phyloP scores from a whole-genome alignment of 2,888 invertebrate species.

The Koerneria pararmatus region DNA sequence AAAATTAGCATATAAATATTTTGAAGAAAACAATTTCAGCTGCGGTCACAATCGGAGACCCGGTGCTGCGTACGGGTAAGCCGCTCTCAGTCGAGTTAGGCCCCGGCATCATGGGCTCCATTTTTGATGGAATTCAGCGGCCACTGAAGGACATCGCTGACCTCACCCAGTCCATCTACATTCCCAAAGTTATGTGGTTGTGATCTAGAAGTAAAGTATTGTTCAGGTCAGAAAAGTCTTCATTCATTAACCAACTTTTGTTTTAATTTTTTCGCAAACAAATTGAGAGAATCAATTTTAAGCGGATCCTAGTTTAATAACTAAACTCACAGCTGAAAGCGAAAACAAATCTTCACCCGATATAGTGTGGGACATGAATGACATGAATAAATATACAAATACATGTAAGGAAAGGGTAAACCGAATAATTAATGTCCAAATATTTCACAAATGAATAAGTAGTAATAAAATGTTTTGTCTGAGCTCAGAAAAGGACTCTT shows the following conservation, averaged over 20 bases:
- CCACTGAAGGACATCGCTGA: conserved; percentile 91
- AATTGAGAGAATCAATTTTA: too few species aligned
- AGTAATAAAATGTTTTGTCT: too few species aligned
- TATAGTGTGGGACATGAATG: too few species aligned
- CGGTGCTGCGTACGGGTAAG: conserved; percentile 94
- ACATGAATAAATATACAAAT: too few species aligned
- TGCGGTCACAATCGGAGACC: conserved; percentile 98
- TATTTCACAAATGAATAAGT: too few species aligned
- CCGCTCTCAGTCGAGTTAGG: conserved; percentile 97
- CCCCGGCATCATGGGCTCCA: conserved; percentile 96
- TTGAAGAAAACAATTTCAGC: conserved; percentile 66
- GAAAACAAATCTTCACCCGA: too few species aligned
- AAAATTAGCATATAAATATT: too few species aligned
- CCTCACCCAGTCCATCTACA: conserved; percentile 91
- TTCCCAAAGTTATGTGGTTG: conserved; percentile 86
- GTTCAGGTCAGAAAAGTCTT: background rate
- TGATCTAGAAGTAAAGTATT: background rate
- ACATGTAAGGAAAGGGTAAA: too few species aligned
- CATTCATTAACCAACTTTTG: conserved; percentile 5
- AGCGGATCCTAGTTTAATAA: too few species aligned
- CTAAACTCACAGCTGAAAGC: background rate
- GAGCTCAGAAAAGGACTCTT: too few species aligned
- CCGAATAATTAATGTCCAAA: too few species aligned
- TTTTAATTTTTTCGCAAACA: too few species aligned
- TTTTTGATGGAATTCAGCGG: conserved; percentile 99